phyloP scores from a whole-genome alignment of 2,113 vertebrate genomes.

The Oenanthe oenanthe region DNA sequence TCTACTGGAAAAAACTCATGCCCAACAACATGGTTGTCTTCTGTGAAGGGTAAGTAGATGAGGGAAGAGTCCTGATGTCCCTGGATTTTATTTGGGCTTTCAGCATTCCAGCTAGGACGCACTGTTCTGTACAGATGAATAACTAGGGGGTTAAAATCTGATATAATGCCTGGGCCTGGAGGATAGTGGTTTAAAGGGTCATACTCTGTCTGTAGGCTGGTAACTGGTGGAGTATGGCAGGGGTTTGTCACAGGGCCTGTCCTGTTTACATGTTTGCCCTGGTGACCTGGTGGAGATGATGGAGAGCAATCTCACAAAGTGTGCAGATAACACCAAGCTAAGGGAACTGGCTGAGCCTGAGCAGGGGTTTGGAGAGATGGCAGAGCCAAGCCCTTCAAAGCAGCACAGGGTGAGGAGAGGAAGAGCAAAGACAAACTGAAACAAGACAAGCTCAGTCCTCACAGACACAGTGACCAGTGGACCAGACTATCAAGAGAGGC shows the following conservation, averaged over 20 bases:
- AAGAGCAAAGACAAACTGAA: background rate
- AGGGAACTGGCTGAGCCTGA: background rate
- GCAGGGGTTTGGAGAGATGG: background rate
- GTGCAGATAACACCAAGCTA: background rate
- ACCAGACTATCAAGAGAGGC: background rate
- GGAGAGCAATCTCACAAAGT: background rate
- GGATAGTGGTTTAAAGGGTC: background rate
- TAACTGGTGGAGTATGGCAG: background rate
- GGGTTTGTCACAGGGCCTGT: background rate
- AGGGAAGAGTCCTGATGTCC: background rate
- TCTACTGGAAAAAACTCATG: background rate
- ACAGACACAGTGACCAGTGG: background rate
- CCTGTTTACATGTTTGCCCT: background rate
- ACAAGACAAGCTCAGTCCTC: background rate
- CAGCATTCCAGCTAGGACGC: background rate
- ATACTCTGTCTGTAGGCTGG: background rate
- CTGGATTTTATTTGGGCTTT: background rate
- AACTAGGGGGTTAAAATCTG: background rate
- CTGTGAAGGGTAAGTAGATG: background rate
- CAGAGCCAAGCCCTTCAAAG: background rate
- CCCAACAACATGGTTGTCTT: background rate
- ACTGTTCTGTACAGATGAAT: background rate
- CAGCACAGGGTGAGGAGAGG: background rate
- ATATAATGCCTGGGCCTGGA: background rate
- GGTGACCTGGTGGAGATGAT: background rate